Percentiles rank a stretch among this genome's conserved stretches.
These are phyloP conservation scores for Trichogramma pretiosum DNA, from an alignment of 1,140 invertebrate genomes.

Conservation along the genomic window DNA sequence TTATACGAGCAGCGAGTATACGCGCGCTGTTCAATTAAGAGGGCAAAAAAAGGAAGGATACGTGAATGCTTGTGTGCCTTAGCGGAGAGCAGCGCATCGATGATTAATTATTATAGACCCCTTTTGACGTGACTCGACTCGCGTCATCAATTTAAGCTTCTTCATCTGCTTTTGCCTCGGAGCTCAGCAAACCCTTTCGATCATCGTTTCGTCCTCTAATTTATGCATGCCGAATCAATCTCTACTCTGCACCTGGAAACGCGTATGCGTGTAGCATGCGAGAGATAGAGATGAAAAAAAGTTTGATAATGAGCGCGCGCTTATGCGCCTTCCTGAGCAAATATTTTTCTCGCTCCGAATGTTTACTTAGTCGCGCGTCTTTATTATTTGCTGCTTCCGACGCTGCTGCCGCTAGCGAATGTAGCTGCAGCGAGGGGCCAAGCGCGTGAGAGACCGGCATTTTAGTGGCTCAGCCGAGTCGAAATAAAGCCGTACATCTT, in stretches of 20 bases:
- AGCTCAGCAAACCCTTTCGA: conserved; percentile 23
- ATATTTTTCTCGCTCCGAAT: conserved; percentile 18
- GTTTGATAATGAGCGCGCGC: conserved; percentile 14
- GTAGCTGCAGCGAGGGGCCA: too few relatives aligned
- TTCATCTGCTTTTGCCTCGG: conserved; percentile 2
- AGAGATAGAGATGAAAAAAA: neutral
- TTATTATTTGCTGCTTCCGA: neutral
- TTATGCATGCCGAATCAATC: conserved; percentile 43
- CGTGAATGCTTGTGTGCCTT: too few relatives aligned
- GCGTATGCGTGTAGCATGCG: neutral
- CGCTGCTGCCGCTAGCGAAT: neutral
- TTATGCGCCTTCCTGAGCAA: conserved; percentile 13
- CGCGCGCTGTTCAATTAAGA: too few relatives aligned
- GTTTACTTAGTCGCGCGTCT: conserved; percentile 13
- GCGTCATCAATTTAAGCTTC: conserved; percentile 36
- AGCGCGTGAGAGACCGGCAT: neutral
- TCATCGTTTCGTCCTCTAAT: conserved; percentile 28
- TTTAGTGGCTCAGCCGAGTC: too few relatives aligned
- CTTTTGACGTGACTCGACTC: conserved; percentile 26
- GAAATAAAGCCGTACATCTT: too few relatives aligned
- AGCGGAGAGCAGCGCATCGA: too few relatives aligned
- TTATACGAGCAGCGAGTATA: neutral
- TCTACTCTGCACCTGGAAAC: conserved; percentile 19
- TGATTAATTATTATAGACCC: conserved; percentile 42
- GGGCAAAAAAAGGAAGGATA: too few relatives aligned